Percentiles rank a stretch among this genome's conserved stretches.
These are phyloP conservation scores for Melieria omissa DNA, from an alignment of 2,888 invertebrate genomes.

Conservation along the genomic window DNA sequence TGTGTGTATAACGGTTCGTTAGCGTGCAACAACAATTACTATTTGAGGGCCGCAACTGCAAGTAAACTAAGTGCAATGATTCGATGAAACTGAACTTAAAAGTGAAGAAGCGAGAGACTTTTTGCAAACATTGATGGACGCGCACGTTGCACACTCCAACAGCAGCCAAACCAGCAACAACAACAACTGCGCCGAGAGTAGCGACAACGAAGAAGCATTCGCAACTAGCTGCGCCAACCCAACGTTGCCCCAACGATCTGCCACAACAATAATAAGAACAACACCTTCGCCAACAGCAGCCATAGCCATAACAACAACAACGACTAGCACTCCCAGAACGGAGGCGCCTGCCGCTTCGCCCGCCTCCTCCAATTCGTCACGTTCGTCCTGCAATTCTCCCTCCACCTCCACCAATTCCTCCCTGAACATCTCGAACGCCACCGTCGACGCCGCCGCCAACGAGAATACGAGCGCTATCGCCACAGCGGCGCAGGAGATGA, in stretches of 20 bases:
- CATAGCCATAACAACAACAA: not conserved
- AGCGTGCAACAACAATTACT: too few relatives aligned
- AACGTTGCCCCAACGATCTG: not conserved
- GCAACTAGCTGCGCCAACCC: not conserved
- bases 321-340: slow-evolving; percentile 41
- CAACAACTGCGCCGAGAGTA: slow-evolving; percentile 14
- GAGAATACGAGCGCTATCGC: slow-evolving; percentile 55
- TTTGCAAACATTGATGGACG: slow-evolving; percentile 8
- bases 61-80: slow-evolving; percentile 3
- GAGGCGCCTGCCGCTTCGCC: slow-evolving; percentile 39
- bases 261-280: not conserved
- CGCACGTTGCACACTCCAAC: not conserved
- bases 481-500: slow-evolving; percentile 56
- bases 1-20: too few relatives aligned
- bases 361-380: too few relatives aligned
- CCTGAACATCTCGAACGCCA: slow-evolving; percentile 46
- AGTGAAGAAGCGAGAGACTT: slow-evolving; percentile 10
- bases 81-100: not conserved
- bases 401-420: too few relatives aligned
- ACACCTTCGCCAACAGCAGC: slow-evolving; percentile 11
- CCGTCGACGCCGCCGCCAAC: slow-evolving; percentile 57
- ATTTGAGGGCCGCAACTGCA: not conserved
- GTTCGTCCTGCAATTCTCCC: too few relatives aligned
- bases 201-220: not conserved
- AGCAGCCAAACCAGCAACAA: slow-evolving; percentile 16